phyloP scores from a whole-genome alignment of 2,797 vertebrate genomes.

The Amniataba percoides region DNA sequence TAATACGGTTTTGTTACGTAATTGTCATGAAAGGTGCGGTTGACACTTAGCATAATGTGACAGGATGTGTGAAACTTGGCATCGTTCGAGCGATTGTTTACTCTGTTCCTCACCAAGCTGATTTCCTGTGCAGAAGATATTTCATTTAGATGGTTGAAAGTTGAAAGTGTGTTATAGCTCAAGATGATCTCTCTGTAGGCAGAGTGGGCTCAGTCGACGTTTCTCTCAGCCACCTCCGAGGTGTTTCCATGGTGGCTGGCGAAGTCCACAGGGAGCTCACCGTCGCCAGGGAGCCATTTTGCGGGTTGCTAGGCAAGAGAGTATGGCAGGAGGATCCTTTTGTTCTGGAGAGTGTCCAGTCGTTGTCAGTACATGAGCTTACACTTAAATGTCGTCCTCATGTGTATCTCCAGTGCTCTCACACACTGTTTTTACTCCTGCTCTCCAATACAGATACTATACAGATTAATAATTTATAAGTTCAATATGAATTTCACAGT shows the following conservation, averaged over 20 bases:
- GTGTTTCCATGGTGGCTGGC: constrained; percentile 71
- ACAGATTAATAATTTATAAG: neutral
- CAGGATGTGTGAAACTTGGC: constrained; percentile 22
- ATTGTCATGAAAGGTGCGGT: neutral
- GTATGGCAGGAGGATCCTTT: constrained; percentile 65
- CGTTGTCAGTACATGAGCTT: constrained; percentile 26
- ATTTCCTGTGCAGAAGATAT: constrained; percentile 8
- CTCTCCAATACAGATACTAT: neutral
- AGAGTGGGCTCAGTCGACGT: constrained; percentile 26
- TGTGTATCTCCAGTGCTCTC: neutral
- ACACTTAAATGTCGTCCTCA: neutral
- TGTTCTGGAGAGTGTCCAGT: constrained; percentile 48
- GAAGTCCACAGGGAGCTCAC: constrained; percentile 47
- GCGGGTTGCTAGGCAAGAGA: constrained; percentile 71
- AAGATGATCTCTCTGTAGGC: constrained; percentile 29
- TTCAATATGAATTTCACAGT: neutral
- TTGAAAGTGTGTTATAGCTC: neutral
- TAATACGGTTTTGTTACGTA: neutral
- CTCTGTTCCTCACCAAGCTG: neutral
- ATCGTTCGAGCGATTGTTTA: neutral
- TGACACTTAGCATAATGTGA: neutral
- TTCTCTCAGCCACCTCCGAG: constrained; percentile 47
- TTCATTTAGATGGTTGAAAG: neutral
- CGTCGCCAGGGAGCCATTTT: constrained; percentile 75
- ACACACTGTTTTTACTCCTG: neutral